These are phyloP conservation scores for Poecilus cupreus DNA, from an alignment of 2,888 invertebrate species.

Conservation along the genomic window DNA sequence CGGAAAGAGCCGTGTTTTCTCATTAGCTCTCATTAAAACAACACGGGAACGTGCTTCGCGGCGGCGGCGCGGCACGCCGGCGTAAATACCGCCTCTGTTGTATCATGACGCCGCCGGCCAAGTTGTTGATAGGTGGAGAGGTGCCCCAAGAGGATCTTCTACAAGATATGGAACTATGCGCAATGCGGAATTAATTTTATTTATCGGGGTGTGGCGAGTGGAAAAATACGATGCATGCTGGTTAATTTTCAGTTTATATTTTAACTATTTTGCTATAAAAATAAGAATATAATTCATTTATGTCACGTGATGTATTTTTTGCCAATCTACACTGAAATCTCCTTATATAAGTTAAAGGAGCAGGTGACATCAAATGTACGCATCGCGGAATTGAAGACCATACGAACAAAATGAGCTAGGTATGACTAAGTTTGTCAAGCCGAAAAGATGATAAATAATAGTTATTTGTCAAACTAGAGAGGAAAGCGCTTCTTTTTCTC, in stretches of 20 bases:
- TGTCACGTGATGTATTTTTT: too few relatives aligned
- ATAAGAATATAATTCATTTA: too few relatives aligned
- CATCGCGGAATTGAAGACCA: too few relatives aligned
- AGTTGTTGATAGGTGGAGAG: background rate
- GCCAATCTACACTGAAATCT: too few relatives aligned
- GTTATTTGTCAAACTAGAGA: too few relatives aligned
- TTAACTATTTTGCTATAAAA: background rate
- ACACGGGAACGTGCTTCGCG: slow-evolving; percentile 70
- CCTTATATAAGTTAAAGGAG: too few relatives aligned
- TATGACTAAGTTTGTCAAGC: too few relatives aligned
- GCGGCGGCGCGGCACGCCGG: background rate
- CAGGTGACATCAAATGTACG: too few relatives aligned
- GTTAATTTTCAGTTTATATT: too few relatives aligned
- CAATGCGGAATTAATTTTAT: background rate
- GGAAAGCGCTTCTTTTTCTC: too few relatives aligned
- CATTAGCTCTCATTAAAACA: slow-evolving; percentile 70
- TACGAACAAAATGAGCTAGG: too few relatives aligned
- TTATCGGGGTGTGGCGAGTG: background rate
- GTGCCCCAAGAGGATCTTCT: background rate
- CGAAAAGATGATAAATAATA: too few relatives aligned
- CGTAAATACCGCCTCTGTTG: slow-evolving; percentile 4
- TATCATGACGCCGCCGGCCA: background rate
- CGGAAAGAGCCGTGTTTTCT: slow-evolving; percentile 64
- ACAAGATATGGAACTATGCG: slow-evolving; percentile 12
- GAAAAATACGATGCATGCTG: background rate